Evolutionary conservation across 2,888 invertebrate species (phyloP).

Genomic region (Lathronympha strigana): DNA sequence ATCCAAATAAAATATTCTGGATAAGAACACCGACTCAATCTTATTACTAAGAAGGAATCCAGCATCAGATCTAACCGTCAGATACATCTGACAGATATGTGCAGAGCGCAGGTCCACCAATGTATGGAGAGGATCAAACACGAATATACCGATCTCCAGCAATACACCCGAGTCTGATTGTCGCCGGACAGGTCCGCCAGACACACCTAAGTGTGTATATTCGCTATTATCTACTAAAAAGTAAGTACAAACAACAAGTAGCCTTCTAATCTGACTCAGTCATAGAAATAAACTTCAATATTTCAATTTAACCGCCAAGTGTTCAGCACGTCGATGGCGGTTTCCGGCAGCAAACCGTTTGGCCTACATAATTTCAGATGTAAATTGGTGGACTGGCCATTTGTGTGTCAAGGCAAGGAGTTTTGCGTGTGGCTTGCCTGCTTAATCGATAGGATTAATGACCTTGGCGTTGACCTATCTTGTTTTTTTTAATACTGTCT

Average conservation of each 20-base stretch:
- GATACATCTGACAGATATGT: no score
- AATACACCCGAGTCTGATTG: no score
- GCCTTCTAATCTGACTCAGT: not conserved
- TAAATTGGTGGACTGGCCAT: slow-evolving; percentile 61
- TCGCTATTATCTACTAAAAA: not conserved
- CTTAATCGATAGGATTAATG: slow-evolving; percentile 79
- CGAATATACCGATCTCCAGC: no score
- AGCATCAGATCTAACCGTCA: no score
- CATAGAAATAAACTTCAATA: not conserved
- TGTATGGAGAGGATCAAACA: no score
- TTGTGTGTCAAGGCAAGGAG: slow-evolving; percentile 80
- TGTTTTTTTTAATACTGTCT: slow-evolving; percentile 60
- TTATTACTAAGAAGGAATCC: no score
- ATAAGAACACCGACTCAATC: no score
- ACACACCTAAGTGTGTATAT: not conserved
- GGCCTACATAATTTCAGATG: slow-evolving; percentile 71
- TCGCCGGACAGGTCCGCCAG: no score
- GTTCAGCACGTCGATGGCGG: slow-evolving; percentile 44
- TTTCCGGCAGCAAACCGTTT: slow-evolving; percentile 64
- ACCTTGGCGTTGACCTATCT: slow-evolving; percentile 72
- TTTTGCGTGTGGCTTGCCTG: slow-evolving; percentile 76
- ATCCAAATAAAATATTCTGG: no score
- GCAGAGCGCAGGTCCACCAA: no score
- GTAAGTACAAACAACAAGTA: not conserved
- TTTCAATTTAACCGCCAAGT: slow-evolving; percentile 24